These are phyloP conservation scores for Ischnus inquisitorius DNA, from an alignment of 2,888 invertebrate species.

Conservation along the genomic window DNA sequence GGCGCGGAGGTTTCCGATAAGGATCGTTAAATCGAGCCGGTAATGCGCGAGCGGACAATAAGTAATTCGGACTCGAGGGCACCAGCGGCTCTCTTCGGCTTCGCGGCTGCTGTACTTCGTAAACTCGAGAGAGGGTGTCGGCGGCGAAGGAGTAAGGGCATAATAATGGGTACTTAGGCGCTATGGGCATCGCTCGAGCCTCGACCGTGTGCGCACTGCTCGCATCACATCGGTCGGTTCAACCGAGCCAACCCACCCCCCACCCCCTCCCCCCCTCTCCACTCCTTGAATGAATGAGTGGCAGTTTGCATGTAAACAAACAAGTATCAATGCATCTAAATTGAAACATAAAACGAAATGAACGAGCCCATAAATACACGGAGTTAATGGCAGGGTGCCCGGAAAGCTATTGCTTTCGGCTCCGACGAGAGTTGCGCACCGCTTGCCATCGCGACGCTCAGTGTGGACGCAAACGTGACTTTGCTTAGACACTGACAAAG, in stretches of 20 bases:
- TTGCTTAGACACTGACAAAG: constrained; percentile 43
- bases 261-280: too few species aligned
- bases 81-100: constrained; percentile 43
- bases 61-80: constrained; percentile 61
- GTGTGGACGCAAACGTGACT: constrained; percentile 17
- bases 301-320: constrained; percentile 84
- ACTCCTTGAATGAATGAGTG: constrained; percentile 78
- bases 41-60: constrained; percentile 69
- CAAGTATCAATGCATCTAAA: constrained; percentile 85
- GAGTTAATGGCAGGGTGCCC: constrained; percentile 84
- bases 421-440: constrained; percentile 67
- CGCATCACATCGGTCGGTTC: constrained; percentile 23
- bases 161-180: constrained; percentile 81
- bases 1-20: constrained; percentile 60
- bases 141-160: constrained; percentile 74
- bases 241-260: constrained; percentile 65
- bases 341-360: constrained; percentile 84
- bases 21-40: constrained; percentile 68
- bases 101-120: constrained; percentile 47
- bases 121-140: constrained; percentile 54
- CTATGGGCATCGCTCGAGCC: constrained; percentile 69
- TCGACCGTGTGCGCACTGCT: constrained; percentile 47
- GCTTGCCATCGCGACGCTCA: constrained; percentile 36
- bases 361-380: constrained; percentile 84
- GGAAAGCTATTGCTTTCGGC: constrained; percentile 83